Conservation (phyloP, 2,797 vertebrate genomes). For the Lutra lutra region DNA sequence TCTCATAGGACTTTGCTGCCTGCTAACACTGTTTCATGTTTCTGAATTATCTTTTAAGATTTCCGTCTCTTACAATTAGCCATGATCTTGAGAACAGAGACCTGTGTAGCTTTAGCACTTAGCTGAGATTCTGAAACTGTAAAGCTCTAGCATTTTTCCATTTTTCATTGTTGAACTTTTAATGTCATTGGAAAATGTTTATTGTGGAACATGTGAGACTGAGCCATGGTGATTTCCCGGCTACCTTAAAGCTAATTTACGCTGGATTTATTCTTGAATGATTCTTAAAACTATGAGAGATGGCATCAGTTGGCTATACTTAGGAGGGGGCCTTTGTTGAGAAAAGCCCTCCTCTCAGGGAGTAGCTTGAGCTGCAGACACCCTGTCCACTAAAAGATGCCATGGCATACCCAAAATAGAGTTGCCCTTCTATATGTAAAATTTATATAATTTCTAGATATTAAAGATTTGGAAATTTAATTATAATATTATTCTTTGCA, state of each 20-base stretch:
- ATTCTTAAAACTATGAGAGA: not conserved
- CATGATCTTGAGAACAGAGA: not conserved
- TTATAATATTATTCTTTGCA: not conserved
- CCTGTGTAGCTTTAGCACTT: not conserved
- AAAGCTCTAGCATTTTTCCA: not conserved
- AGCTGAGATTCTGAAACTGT: not conserved
- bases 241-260: not conserved
- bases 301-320: not conserved
- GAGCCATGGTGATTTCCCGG: not conserved
- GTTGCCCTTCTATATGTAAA: not conserved
- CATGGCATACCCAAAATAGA: not conserved
- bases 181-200: not conserved
- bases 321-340: not conserved
- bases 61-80: not conserved
- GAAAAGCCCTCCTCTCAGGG: not conserved
- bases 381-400: not conserved
- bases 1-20: not conserved
- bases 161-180: not conserved
- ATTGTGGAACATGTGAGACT: not conserved
- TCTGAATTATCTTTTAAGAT: constrained; percentile 1
- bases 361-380: not conserved
- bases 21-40: not conserved
- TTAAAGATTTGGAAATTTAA: constrained; percentile 32
- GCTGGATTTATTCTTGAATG: not conserved
- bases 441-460: not conserved